Percentiles rank a stretch among this genome's conserved stretches.
Conservation (phyloP, 2,113 vertebrate species). For the Hucho hucho region DNA sequence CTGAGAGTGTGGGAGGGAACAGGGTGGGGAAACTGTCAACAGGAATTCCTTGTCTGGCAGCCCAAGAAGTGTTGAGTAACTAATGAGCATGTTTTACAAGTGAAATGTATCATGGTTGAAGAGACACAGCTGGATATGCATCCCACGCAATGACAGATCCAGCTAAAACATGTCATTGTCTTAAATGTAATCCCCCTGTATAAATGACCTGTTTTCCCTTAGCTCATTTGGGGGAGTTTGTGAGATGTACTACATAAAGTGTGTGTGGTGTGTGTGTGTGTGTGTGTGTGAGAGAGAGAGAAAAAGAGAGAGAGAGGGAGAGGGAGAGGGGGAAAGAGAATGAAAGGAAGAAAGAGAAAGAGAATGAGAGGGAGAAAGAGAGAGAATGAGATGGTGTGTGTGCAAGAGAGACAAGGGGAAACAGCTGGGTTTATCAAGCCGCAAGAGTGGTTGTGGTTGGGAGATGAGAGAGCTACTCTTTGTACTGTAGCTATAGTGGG, state of each 20-base stretch:
- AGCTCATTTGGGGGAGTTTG: conserved; percentile 68
- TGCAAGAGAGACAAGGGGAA: conserved; percentile 72
- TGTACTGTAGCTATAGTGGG: conserved; percentile 48
- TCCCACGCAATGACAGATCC: conserved; percentile 70
- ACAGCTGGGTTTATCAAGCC: conserved; percentile 85
- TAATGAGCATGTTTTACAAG: conserved; percentile 74
- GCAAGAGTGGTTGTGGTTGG: conserved; percentile 54
- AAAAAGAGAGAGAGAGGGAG: too few relatives aligned
- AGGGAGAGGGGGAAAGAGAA: too few relatives aligned
- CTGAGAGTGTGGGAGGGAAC: conserved; percentile 59
- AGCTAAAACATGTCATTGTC: conserved; percentile 75
- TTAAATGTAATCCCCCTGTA: conserved; percentile 71
- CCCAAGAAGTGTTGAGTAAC: conserved; percentile 75
- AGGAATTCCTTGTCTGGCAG: conserved; percentile 70
- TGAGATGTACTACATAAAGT: conserved; percentile 46
- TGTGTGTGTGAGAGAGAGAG: too few relatives aligned
- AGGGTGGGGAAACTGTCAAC: conserved; percentile 72
- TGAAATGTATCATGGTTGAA: conserved; percentile 72
- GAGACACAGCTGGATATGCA: conserved; percentile 77
- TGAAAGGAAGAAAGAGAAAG: conserved; percentile 33
- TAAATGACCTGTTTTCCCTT: conserved; percentile 60
- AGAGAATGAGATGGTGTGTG: too few relatives aligned
- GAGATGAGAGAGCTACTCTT: conserved; percentile 42
- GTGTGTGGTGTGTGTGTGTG: too few relatives aligned
- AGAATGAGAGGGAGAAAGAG: neutral